Evolutionary conservation across 2,797 vertebrate genomes (phyloP).

Genomic region (Gambusia yucatana): DNA sequence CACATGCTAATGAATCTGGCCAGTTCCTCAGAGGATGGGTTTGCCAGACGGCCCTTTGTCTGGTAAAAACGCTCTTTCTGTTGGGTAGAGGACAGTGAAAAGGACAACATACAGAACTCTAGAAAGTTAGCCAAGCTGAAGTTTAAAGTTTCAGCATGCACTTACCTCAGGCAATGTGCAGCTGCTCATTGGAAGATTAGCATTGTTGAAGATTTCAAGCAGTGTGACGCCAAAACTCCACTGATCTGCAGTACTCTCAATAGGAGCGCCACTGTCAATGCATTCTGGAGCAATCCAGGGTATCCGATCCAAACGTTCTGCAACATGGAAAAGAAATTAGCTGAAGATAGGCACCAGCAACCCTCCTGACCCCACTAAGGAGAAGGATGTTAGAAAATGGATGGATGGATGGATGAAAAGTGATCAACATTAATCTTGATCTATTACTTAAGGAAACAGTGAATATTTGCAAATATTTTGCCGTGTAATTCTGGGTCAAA

Average conservation of each 20-base stretch:
- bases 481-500: neutral
- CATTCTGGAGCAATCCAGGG: slow-evolving; percentile 96
- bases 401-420: neutral
- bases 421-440: neutral
- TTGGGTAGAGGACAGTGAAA: slow-evolving; percentile 6
- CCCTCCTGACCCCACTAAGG: too few species aligned
- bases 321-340: neutral
- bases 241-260: slow-evolving; percentile 84
- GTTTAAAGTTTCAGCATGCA: neutral
- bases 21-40: slow-evolving; percentile 86
- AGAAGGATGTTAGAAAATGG: too few species aligned
- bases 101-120: neutral
- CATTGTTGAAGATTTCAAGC: slow-evolving; percentile 94
- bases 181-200: slow-evolving; percentile 85
- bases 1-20: slow-evolving; percentile 89
- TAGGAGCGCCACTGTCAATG: slow-evolving; percentile 66
- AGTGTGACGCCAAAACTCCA: slow-evolving; percentile 94
- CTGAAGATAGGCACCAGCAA: too few species aligned
- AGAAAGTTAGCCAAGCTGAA: neutral
- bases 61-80: slow-evolving; percentile 95
- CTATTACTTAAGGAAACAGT: neutral
- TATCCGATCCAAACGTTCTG: slow-evolving; percentile 91
- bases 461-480: neutral
- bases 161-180: slow-evolving; percentile 85
- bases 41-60: slow-evolving; percentile 83